Evolutionary conservation across 2,888 invertebrate genomes (phyloP).

Genomic region (Parapristionchus giblindavisi): DNA sequence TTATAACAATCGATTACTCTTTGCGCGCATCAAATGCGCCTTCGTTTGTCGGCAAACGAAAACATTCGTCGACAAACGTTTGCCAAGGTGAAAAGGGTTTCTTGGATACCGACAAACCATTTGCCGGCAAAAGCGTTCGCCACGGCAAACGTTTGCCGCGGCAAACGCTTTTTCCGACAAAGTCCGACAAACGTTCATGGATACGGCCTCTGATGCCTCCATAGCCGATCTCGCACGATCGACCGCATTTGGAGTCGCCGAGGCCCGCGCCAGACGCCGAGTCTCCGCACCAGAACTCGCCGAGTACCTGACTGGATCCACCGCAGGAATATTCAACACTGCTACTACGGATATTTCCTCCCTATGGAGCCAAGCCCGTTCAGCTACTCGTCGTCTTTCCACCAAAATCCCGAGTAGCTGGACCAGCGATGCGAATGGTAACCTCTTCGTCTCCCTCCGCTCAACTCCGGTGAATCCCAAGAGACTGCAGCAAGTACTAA

Average conservation of each 20-base stretch:
- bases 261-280: background rate
- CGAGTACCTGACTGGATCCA: background rate
- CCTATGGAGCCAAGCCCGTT: background rate
- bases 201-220: background rate
- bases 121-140: too few species aligned
- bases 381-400: background rate
- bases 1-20: too few species aligned
- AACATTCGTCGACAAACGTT: too few species aligned
- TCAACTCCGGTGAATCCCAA: background rate
- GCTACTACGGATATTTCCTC: background rate
- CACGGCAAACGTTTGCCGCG: too few species aligned
- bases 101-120: too few species aligned
- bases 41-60: too few species aligned
- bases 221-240: background rate
- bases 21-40: too few species aligned
- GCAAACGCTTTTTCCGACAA: too few species aligned
- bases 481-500: background rate
- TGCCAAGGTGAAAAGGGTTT: too few species aligned
- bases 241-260: background rate
- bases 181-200: too few species aligned
- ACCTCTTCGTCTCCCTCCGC: background rate
- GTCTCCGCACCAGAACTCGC: background rate
- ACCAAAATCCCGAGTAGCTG: background rate
- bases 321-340: background rate
- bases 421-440: background rate